Evolutionary conservation across 2,888 invertebrate species (phyloP).

Genomic region (Griposia aprilina): DNA sequence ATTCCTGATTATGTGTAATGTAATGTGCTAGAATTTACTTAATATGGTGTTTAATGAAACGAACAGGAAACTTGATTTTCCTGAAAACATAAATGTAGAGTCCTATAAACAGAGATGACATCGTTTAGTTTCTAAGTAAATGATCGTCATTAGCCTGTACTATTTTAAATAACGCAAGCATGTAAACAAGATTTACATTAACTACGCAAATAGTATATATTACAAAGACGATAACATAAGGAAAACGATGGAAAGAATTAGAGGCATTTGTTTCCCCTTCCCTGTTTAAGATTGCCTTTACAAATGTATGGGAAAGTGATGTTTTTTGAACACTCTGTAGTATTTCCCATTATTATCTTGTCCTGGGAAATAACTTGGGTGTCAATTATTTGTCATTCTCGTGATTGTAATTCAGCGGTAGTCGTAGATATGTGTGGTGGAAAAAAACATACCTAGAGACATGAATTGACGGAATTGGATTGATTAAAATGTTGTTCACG

Average conservation of each 20-base stretch:
- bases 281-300: constrained; percentile 33
- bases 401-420: constrained; percentile 15
- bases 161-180: constrained; percentile 26
- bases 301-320: constrained; percentile 46
- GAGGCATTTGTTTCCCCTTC: constrained; percentile 53
- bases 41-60: no score
- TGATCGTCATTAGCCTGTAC: constrained; percentile 14
- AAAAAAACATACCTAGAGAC: neutral
- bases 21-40: no score
- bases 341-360: constrained; percentile 64
- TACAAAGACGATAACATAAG: constrained; percentile 28
- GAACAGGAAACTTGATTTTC: constrained; percentile 11
- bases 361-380: constrained; percentile 51
- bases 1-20: no score
- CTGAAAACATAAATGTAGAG: constrained; percentile 2
- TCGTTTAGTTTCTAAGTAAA: constrained; percentile 25
- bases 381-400: constrained; percentile 49
- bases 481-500: neutral
- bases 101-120: constrained; percentile 19
- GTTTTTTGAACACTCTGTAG: constrained; percentile 35
- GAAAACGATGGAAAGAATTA: constrained; percentile 44
- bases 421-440: neutral
- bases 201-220: constrained; percentile 11
- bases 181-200: constrained; percentile 28
- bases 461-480: neutral